Evolutionary conservation across 2,888 invertebrate genomes (phyloP).

Genomic region (Ophion ellenae): DNA sequence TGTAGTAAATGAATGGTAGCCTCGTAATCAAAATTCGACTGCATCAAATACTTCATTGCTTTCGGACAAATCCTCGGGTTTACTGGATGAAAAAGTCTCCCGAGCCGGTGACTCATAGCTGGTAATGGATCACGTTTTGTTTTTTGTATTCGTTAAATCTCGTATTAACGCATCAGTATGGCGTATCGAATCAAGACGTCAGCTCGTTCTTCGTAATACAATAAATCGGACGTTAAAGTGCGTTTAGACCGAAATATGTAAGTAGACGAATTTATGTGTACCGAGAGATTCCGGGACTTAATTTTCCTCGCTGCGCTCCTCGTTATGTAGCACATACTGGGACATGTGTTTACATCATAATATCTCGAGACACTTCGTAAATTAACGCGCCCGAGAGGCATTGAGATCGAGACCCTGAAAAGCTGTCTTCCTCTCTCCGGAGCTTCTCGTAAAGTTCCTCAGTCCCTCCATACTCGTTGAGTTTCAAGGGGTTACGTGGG

Average conservation of each 20-base stretch:
- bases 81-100: neutral
- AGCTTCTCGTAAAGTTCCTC: constrained; percentile 7
- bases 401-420: constrained; percentile 40
- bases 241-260: constrained; percentile 36
- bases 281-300: constrained; percentile 11
- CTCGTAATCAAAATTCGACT: neutral
- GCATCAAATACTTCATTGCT: neutral
- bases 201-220: constrained; percentile 37
- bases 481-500: neutral
- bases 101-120: constrained; percentile 41
- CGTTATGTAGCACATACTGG: constrained; percentile 43
- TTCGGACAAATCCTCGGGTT: neutral
- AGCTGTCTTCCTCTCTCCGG: neutral
- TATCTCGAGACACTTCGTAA: constrained; percentile 70
- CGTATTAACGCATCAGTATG: constrained; percentile 64
- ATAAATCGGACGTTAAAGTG: constrained; percentile 49
- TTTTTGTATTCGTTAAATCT: constrained; percentile 7
- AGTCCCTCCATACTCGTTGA: neutral
- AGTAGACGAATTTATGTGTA: constrained; percentile 22
- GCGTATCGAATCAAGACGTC: constrained; percentile 51
- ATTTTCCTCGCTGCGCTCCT: constrained; percentile 30
- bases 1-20: neutral
- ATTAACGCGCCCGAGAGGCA: constrained; percentile 57
- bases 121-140: constrained; percentile 71
- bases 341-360: constrained; percentile 63